These are phyloP conservation scores for Rhyzopertha dominica DNA, from an alignment of 1,140 invertebrate species.

Conservation along the genomic window DNA sequence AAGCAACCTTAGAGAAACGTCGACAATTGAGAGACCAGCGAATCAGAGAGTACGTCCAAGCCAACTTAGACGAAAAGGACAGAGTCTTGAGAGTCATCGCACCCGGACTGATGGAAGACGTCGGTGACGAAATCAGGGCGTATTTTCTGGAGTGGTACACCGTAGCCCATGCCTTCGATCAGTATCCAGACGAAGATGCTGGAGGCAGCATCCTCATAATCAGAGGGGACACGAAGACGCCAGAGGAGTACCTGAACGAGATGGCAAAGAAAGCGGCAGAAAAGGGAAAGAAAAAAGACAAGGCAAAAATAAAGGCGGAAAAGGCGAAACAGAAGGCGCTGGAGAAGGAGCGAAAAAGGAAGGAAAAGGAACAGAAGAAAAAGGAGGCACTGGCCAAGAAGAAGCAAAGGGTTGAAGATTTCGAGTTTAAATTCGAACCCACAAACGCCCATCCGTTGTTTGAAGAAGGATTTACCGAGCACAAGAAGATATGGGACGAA, in stretches of 20 bases:
- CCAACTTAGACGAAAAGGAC: constrained; percentile 52
- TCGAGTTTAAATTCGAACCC: constrained; percentile 41
- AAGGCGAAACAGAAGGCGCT: constrained; percentile 34
- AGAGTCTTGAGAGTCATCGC: constrained; percentile 52
- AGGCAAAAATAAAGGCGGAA: constrained; percentile 17
- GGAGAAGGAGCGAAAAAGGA: constrained; percentile 34
- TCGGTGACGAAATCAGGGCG: constrained; percentile 60
- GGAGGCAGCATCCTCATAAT: constrained; percentile 53
- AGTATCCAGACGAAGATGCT: constrained; percentile 48
- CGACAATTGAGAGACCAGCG: constrained; percentile 49
- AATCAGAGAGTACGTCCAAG: constrained; percentile 49
- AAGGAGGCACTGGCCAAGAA: constrained; percentile 38
- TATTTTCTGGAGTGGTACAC: constrained; percentile 60
- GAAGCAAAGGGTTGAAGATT: constrained; percentile 30
- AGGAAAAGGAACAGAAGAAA: constrained; percentile 41
- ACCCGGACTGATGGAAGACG: constrained; percentile 62
- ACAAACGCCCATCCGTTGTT: constrained; percentile 37
- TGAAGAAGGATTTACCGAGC: constrained; percentile 44
- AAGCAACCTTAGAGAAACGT: constrained; percentile 49
- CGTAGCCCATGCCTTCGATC: constrained; percentile 49
- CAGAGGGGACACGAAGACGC: constrained; percentile 50
- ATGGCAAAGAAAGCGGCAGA: constrained; percentile 26
- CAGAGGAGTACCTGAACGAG: constrained; percentile 48
- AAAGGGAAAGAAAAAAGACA: constrained; percentile 22
- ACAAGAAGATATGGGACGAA: constrained; percentile 47